Conservation (phyloP, 1,140 invertebrate species). For the Dendroctonus ponderosae region DNA sequence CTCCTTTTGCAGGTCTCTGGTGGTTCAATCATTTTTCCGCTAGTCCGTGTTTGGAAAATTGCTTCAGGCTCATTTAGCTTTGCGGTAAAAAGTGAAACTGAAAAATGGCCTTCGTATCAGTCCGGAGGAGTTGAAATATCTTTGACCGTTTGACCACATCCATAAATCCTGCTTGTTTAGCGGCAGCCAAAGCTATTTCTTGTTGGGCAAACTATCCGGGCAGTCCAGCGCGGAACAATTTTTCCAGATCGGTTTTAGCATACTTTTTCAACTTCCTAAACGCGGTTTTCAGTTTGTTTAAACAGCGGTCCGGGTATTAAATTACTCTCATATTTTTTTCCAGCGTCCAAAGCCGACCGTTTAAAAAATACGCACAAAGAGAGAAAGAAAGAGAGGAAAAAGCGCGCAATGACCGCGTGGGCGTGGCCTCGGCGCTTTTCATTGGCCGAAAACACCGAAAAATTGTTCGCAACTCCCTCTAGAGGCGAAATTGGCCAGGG, state of each 20-base stretch:
- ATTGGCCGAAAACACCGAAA: slow-evolving; percentile 51
- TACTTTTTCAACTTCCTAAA: slow-evolving; percentile 40
- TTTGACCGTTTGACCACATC: no score
- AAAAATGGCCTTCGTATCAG: not conserved
- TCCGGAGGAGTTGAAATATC: no score
- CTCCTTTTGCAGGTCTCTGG: not conserved
- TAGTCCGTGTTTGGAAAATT: not conserved
- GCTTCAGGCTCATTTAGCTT: no score
- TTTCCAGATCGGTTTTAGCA: slow-evolving; percentile 40
- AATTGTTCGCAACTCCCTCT: slow-evolving; percentile 47
- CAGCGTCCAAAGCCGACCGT: slow-evolving; percentile 47
- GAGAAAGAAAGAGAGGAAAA: slow-evolving; percentile 43
- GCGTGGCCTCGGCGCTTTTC: slow-evolving; percentile 45
- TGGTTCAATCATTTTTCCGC: not conserved
- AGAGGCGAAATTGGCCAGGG: slow-evolving; percentile 43
- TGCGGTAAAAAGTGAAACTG: slow-evolving; percentile 9
- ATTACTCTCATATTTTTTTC: slow-evolving; percentile 50
- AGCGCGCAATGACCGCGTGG: slow-evolving; percentile 40
- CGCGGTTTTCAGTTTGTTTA: slow-evolving; percentile 50
- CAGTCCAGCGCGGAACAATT: slow-evolving; percentile 39
- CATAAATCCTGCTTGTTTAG: no score
- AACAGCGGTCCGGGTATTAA: slow-evolving; percentile 49
- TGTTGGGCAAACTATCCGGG: slow-evolving; percentile 37
- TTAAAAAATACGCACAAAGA: slow-evolving; percentile 43
- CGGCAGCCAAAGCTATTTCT: slow-evolving; percentile 29